A percentile compares a stretch with the other conserved stretches of the same genome.
phyloP scores from a whole-genome alignment of 1,140 invertebrate genomes.

The Aphis gossypii region DNA sequence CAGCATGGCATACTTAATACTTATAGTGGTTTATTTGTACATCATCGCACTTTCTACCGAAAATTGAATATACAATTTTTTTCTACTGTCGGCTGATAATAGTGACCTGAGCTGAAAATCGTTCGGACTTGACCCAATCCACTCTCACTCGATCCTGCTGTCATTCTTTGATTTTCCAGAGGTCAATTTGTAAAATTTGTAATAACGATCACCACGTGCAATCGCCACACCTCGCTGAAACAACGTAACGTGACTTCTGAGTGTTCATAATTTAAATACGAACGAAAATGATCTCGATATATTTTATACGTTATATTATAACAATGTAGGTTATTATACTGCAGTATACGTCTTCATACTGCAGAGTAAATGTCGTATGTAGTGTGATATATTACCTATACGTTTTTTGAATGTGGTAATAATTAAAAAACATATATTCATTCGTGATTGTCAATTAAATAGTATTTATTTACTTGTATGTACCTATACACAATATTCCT shows the following conservation, averaged over 20 bases:
- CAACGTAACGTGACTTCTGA: not conserved
- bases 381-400: not conserved
- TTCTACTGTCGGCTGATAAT: not conserved
- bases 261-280: not conserved
- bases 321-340: not conserved
- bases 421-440: not conserved
- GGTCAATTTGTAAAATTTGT: not conserved
- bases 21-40: not conserved
- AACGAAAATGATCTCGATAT: not conserved
- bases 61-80: constrained; percentile 24
- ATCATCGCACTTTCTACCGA: constrained; percentile 21
- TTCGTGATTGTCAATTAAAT: not conserved
- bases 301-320: not conserved
- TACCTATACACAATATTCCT: not conserved
- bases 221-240: not conserved
- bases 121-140: constrained; percentile 2
- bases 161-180: not conserved
- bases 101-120: constrained; percentile 21
- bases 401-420: not conserved
- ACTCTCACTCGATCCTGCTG: constrained; percentile 6
- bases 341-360: too few species aligned
- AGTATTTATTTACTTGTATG: not conserved
- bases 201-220: not conserved
- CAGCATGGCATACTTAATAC: not conserved
- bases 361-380: not conserved